Evolutionary conservation across 2,888 invertebrate genomes (phyloP).

Genomic region (Diachrysia chrysitis): DNA sequence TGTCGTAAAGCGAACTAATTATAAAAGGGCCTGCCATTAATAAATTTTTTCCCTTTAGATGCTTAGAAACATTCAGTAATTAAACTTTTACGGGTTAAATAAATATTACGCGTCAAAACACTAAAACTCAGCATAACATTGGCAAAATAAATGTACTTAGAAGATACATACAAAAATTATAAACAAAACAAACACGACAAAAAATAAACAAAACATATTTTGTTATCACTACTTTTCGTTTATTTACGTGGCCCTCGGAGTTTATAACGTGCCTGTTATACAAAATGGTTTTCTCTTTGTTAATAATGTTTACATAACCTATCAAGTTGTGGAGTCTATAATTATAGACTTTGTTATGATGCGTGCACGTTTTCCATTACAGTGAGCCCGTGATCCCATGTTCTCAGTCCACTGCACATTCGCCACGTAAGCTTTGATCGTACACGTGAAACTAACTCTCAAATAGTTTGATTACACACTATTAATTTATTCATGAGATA

Average conservation of each 20-base stretch:
- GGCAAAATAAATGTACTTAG: neutral
- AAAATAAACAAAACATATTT: too few species aligned
- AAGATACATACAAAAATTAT: neutral
- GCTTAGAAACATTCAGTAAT: too few species aligned
- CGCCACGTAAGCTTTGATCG: constrained; percentile 53
- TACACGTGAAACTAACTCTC: constrained; percentile 46
- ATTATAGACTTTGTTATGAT: constrained; percentile 41
- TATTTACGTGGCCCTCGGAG: neutral
- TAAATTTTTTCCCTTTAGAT: too few species aligned
- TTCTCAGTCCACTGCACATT: constrained; percentile 48
- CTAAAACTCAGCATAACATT: too few species aligned
- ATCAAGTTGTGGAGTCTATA: constrained; percentile 26
- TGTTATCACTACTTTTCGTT: neutral
- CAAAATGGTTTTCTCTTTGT: neutral
- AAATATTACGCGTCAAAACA: too few species aligned
- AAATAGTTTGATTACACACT: constrained; percentile 49
- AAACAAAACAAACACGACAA: neutral
- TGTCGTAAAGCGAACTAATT: neutral
- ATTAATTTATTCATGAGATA: constrained; percentile 2
- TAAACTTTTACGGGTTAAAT: too few species aligned
- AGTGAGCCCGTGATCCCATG: constrained; percentile 28
- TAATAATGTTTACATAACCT: constrained; percentile 16
- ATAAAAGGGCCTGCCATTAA: too few species aligned
- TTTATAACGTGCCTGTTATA: neutral
- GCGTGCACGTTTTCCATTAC: constrained; percentile 53